Evolutionary conservation across 2,797 vertebrate species (phyloP).

Genomic region (Tokudaia muenninki): DNA sequence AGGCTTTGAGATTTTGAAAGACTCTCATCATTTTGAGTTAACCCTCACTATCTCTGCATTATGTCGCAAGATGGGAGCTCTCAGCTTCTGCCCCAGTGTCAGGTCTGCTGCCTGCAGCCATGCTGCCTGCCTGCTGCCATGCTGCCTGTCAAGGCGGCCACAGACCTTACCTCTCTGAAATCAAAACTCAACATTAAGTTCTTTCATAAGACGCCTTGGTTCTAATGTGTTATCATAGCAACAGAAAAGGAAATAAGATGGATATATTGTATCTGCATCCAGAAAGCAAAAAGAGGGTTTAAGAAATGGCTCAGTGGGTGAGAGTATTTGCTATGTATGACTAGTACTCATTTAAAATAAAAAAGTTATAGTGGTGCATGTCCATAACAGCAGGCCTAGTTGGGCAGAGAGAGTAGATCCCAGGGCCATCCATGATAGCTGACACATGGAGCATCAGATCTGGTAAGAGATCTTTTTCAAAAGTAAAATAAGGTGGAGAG

Average conservation of each 20-base stretch:
- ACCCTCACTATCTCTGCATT: background rate
- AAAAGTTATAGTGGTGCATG: background rate
- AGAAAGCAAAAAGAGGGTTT: background rate
- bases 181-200: background rate
- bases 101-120: background rate
- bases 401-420: background rate
- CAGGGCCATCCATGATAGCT: background rate
- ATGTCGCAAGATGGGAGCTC: background rate
- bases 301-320: background rate
- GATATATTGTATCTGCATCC: background rate
- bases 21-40: background rate
- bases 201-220: background rate
- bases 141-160: background rate
- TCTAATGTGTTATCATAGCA: background rate
- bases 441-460: background rate
- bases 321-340: no score
- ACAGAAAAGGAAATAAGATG: no score
- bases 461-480: background rate
- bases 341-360: background rate
- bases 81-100: background rate
- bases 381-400: background rate
- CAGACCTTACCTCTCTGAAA: background rate
- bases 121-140: background rate
- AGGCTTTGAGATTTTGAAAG: background rate
- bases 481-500: background rate